A percentile compares a stretch with the other conserved stretches of the same genome.
These are phyloP conservation scores for Scolopax mira DNA, from an alignment of 2,113 vertebrate species.

Conservation along the genomic window DNA sequence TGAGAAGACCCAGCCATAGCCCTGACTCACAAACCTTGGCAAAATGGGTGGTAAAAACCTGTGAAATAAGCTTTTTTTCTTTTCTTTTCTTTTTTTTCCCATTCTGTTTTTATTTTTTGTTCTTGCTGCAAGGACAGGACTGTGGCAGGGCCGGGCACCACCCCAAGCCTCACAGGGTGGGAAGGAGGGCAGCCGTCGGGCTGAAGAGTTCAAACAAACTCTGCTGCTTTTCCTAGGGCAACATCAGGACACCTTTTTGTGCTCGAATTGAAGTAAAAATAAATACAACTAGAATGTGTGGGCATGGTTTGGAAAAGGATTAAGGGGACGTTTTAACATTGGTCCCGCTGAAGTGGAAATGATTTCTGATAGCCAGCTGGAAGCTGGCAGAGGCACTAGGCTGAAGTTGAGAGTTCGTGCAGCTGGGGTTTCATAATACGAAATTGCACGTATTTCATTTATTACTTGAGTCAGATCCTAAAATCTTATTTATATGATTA, in stretches of 20 bases:
- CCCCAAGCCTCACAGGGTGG: neutral
- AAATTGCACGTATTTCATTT: slow-evolving; percentile 53
- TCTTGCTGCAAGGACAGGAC: neutral
- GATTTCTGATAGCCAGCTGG: slow-evolving; percentile 66
- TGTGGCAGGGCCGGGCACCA: neutral
- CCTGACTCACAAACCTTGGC: accelerated
- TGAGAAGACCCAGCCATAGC: slow-evolving; percentile 19
- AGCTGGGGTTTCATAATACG: slow-evolving; percentile 58
- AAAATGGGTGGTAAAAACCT: neutral
- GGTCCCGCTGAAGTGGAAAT: slow-evolving; percentile 54
- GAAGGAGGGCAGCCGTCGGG: accelerated
- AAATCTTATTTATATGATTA: slow-evolving; percentile 63
- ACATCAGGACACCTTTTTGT: slow-evolving; percentile 47
- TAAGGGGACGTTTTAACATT: slow-evolving; percentile 47
- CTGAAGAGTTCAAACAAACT: neutral
- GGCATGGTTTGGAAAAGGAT: slow-evolving; percentile 50
- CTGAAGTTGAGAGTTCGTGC: slow-evolving; percentile 46
- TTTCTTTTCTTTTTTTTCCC: too few species aligned
- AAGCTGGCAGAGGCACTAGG: slow-evolving; percentile 51
- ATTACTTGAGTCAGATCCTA: slow-evolving; percentile 49
- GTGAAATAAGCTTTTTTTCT: neutral
- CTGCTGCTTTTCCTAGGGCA: neutral
- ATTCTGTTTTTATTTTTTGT: neutral
- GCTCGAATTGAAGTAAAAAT: slow-evolving; percentile 37
- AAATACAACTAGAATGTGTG: slow-evolving; percentile 39